A percentile compares a stretch with the other conserved stretches of the same genome.
phyloP scores from a whole-genome alignment of 2,888 invertebrate genomes.

The Ecdyonurus torrentis region DNA sequence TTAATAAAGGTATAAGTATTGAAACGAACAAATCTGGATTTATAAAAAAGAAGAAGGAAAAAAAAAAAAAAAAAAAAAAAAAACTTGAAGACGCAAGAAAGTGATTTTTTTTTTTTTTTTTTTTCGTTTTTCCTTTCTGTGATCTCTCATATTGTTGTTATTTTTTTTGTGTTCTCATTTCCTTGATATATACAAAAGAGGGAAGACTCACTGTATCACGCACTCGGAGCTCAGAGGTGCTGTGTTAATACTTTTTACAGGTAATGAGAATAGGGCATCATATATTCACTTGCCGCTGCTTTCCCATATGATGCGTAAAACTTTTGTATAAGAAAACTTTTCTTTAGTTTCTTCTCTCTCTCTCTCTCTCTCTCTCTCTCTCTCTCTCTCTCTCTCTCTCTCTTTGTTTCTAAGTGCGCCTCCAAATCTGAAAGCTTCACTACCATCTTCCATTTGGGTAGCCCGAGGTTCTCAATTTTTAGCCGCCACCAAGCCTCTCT shows the following conservation, averaged over 20 bases:
- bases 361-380: too few relatives aligned
- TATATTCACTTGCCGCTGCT: background rate
- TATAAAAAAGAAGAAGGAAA: too few relatives aligned
- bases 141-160: too few relatives aligned
- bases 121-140: too few relatives aligned
- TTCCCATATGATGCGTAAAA: background rate
- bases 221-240: background rate
- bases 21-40: too few relatives aligned
- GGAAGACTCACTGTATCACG: background rate
- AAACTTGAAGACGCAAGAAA: too few relatives aligned
- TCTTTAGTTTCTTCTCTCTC: too few relatives aligned
- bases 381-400: too few relatives aligned
- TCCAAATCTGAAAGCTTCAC: background rate
- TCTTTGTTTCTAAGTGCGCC: background rate
- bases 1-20: too few relatives aligned
- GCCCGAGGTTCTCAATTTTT: background rate
- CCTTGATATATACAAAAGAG: background rate
- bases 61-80: too few relatives aligned
- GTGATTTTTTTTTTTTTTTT: too few relatives aligned
- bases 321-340: too few relatives aligned
- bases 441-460: background rate
- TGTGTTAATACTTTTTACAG: background rate
- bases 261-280: background rate
- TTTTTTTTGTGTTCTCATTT: background rate
- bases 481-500: background rate